Evolutionary conservation across 1,140 invertebrate species (phyloP).

Genomic region (Kradibia gibbosae): DNA sequence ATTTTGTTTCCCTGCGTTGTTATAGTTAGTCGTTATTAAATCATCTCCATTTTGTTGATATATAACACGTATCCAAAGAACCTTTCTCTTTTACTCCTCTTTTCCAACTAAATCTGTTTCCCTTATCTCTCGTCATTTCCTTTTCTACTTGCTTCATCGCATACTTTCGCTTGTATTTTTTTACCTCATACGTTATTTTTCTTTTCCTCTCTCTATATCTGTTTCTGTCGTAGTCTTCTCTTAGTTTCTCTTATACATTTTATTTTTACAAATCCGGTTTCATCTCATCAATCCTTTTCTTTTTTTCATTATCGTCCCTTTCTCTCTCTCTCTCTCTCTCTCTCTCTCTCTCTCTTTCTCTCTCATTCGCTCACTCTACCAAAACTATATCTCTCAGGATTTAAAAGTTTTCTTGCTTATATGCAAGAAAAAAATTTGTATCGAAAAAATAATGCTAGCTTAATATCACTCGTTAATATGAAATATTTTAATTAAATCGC

Average conservation of each 20-base stretch:
- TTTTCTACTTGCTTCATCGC: neutral
- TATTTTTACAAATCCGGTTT: conserved; percentile 39
- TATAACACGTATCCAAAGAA: neutral
- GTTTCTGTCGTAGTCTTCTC: no score
- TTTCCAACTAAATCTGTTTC: neutral
- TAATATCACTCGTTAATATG: neutral
- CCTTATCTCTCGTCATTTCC: neutral
- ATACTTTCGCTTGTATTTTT: neutral
- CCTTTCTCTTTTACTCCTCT: conserved; percentile 20
- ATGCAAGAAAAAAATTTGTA: neutral
- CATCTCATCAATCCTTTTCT: neutral
- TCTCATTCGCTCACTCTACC: neutral
- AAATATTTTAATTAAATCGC: no score
- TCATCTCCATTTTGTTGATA: neutral
- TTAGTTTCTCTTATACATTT: neutral
- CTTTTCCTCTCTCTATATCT: neutral
- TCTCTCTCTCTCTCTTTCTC: neutral
- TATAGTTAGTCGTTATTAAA: neutral
- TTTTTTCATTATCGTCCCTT: neutral
- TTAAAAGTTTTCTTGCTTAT: neutral
- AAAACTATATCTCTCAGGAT: neutral
- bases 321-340: neutral
- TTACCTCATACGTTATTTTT: neutral
- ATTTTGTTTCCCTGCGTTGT: neutral
- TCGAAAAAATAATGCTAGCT: neutral